These are phyloP conservation scores for Tridacna gigas DNA, from an alignment of 2,888 invertebrate species.

Conservation along the genomic window DNA sequence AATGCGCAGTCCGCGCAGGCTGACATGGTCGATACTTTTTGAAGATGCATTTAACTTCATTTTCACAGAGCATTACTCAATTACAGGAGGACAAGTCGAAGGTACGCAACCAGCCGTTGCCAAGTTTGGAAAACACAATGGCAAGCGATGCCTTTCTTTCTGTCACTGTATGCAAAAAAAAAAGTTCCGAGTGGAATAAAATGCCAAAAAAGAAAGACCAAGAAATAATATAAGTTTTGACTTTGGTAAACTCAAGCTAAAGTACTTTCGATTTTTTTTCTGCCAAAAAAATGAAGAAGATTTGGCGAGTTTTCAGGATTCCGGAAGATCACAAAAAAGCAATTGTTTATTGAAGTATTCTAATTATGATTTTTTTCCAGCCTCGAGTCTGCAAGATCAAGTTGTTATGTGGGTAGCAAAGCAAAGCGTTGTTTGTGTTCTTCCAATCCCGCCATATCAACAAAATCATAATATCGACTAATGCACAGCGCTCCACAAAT, in stretches of 20 bases:
- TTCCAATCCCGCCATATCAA: constrained; percentile 3
- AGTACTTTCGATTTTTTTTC: not conserved
- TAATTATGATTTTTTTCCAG: constrained; percentile 12
- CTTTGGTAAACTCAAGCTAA: not conserved
- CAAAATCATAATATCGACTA: constrained; percentile 10
- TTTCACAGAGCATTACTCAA: no score
- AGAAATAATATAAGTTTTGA: not conserved
- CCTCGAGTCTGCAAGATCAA: constrained; percentile 8
- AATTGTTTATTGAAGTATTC: constrained; percentile 10
- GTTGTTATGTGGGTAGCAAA: constrained; percentile 2
- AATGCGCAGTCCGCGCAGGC: no score
- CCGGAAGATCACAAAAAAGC: not conserved
- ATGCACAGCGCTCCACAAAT: constrained; percentile 13
- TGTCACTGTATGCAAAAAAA: no score
- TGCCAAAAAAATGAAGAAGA: not conserved
- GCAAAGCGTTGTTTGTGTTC: constrained; percentile 11
- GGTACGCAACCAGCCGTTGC: no score
- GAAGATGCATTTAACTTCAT: no score
- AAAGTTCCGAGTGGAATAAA: not conserved
- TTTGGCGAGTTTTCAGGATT: constrained; percentile 1
- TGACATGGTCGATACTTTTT: no score
- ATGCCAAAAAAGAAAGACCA: not conserved
- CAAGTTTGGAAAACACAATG: no score
- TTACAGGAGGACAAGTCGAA: no score
- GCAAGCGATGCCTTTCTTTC: no score